These are phyloP conservation scores for Aphaenogaster floridana DNA, from an alignment of 1,140 invertebrate species.

Conservation along the genomic window DNA sequence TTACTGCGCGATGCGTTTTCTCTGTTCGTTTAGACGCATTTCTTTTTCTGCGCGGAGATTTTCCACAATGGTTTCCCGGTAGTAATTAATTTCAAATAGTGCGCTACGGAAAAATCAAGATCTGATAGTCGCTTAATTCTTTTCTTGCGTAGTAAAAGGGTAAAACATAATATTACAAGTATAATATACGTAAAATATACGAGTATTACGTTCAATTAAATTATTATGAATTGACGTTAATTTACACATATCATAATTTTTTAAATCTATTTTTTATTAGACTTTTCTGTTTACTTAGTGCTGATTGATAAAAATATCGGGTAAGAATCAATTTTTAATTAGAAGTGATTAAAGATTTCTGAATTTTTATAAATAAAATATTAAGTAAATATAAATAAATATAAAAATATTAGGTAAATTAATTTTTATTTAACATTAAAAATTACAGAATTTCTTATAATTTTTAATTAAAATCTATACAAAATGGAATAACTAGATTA, in stretches of 20 bases:
- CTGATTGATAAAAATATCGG: neutral
- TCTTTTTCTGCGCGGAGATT: neutral
- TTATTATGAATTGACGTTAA: neutral
- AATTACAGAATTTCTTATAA: neutral
- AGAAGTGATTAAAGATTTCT: neutral
- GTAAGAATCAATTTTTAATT: neutral
- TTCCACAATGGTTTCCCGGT: neutral
- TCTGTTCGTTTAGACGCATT: slow-evolving; percentile 3
- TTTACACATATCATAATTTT: neutral
- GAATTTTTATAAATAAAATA: neutral
- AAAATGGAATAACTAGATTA: neutral
- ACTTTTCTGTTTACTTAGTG: neutral
- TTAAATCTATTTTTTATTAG: neutral
- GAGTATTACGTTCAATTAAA: slow-evolving; percentile 10
- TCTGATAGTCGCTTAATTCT: neutral
- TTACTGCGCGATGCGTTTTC: slow-evolving; percentile 42
- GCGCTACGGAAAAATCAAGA: neutral
- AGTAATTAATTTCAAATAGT: slow-evolving; percentile 28
- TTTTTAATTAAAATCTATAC: neutral
- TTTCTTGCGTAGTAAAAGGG: neutral
- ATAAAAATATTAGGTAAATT: neutral
- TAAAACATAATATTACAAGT: neutral
- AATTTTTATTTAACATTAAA: neutral
- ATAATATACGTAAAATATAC: too few relatives aligned
- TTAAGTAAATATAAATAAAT: neutral